Evolutionary conservation across 1,140 invertebrate genomes (phyloP).

Genomic region (Pseudomyrmex pallidus): DNA sequence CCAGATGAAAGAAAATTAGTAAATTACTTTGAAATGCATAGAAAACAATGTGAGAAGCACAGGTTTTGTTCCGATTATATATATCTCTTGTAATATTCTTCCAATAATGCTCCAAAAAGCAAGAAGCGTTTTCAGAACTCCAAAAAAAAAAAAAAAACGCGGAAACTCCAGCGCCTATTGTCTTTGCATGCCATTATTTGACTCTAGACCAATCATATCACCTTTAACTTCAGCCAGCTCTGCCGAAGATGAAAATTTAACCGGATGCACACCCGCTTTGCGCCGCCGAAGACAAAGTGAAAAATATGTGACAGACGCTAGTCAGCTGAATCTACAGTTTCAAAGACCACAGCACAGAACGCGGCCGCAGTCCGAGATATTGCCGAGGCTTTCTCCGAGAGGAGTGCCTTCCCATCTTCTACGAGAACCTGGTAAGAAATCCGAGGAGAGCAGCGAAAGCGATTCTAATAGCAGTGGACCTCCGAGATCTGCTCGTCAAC

Average conservation of each 20-base stretch:
- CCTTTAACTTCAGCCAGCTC: constrained; percentile 82
- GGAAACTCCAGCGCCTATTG: constrained; percentile 76
- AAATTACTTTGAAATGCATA: neutral
- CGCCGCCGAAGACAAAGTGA: constrained; percentile 89
- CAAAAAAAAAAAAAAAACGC: too few species aligned
- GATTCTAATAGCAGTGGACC: constrained; percentile 84
- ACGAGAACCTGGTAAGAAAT: constrained; percentile 79
- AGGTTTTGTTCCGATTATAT: too few species aligned
- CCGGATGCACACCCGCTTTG: constrained; percentile 88
- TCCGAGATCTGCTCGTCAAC: constrained; percentile 71
- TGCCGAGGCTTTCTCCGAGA: constrained; percentile 77
- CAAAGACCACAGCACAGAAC: constrained; percentile 87
- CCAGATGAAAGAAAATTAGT: neutral
- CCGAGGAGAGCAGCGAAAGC: constrained; percentile 84
- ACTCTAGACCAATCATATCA: constrained; percentile 78
- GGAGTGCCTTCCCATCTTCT: constrained; percentile 86
- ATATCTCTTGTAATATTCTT: neutral
- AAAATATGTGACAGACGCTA: constrained; percentile 91
- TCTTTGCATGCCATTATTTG: constrained; percentile 82
- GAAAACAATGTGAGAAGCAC: too few species aligned
- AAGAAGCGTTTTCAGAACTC: too few species aligned
- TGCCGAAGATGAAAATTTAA: constrained; percentile 83
- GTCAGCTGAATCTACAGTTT: constrained; percentile 90
- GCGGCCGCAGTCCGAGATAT: constrained; percentile 78
- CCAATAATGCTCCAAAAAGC: too few species aligned